Conservation (phyloP, 2,888 invertebrate genomes). For the Platycheirus albimanus region DNA sequence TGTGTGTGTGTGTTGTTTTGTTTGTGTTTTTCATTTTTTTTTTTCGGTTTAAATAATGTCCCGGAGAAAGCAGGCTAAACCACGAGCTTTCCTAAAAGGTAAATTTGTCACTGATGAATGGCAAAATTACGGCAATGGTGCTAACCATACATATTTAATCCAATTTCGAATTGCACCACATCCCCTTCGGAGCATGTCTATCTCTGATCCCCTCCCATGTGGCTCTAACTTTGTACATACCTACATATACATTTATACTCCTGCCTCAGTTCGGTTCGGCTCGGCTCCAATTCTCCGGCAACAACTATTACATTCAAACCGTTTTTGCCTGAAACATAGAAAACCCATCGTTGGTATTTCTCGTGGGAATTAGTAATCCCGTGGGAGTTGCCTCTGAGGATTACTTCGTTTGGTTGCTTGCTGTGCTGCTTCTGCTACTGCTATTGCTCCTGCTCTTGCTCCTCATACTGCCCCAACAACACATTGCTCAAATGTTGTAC, state of each 20-base stretch:
- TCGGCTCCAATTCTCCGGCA: slow-evolving; percentile 29
- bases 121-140: slow-evolving; percentile 54
- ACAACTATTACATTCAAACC: slow-evolving; percentile 73
- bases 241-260: background rate
- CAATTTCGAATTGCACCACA: slow-evolving; percentile 81
- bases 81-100: slow-evolving; percentile 87
- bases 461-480: slow-evolving; percentile 68
- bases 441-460: slow-evolving; percentile 52
- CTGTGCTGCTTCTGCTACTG: slow-evolving; percentile 10
- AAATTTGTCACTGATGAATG: slow-evolving; percentile 75
- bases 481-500: slow-evolving; percentile 72
- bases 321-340: slow-evolving; percentile 80
- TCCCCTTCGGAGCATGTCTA: slow-evolving; percentile 63
- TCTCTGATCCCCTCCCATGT: slow-evolving; percentile 50
- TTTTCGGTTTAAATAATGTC: too few species aligned
- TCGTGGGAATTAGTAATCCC: slow-evolving; percentile 82
- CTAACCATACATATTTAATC: slow-evolving; percentile 80
- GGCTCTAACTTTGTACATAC: slow-evolving; percentile 56
- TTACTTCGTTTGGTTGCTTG: slow-evolving; percentile 76
- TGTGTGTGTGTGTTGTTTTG: slow-evolving; percentile 14
- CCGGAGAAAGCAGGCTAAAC: slow-evolving; percentile 88
- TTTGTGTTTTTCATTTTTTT: too few species aligned
- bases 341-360: slow-evolving; percentile 83
- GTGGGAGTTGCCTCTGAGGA: slow-evolving; percentile 79
- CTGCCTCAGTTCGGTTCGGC: slow-evolving; percentile 36